Percentiles rank a stretch among this genome's conserved stretches.
phyloP scores from a whole-genome alignment of 2,797 vertebrate species.

The Mycteria americana region DNA sequence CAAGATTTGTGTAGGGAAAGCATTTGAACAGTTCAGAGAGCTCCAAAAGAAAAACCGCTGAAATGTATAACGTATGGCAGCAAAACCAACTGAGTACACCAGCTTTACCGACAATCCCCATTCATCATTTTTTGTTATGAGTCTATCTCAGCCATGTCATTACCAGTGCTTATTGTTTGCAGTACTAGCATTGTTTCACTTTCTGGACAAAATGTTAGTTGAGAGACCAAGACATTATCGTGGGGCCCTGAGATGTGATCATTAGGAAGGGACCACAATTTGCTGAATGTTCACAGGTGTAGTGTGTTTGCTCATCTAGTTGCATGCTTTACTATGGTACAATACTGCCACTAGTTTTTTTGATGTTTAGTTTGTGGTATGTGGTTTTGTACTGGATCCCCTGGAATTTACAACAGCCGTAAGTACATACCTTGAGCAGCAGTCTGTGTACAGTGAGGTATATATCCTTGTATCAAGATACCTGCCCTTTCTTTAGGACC shows the following conservation, averaged over 20 bases:
- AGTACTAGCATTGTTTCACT: background rate
- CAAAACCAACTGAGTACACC: background rate
- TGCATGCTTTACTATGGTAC: background rate
- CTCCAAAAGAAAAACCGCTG: background rate
- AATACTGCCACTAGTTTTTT: background rate
- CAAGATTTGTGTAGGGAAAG: background rate
- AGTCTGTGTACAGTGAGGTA: background rate
- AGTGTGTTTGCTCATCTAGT: background rate
- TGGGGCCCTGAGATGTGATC: background rate
- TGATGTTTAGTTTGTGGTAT: background rate
- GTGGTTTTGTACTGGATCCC: background rate
- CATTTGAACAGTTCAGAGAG: background rate
- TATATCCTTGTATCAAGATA: background rate
- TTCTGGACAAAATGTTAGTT: background rate
- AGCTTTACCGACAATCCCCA: background rate
- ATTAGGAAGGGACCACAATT: background rate
- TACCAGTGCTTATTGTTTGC: background rate
- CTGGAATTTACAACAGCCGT: background rate
- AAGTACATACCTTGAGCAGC: background rate
- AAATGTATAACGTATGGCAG: background rate
- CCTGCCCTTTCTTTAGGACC: background rate
- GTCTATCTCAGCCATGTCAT: background rate
- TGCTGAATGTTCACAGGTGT: background rate
- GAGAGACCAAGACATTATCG: accelerated
- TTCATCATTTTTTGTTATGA: background rate